Evolutionary conservation across 2,113 vertebrate species (phyloP).

Genomic region (Taxidea taxus): DNA sequence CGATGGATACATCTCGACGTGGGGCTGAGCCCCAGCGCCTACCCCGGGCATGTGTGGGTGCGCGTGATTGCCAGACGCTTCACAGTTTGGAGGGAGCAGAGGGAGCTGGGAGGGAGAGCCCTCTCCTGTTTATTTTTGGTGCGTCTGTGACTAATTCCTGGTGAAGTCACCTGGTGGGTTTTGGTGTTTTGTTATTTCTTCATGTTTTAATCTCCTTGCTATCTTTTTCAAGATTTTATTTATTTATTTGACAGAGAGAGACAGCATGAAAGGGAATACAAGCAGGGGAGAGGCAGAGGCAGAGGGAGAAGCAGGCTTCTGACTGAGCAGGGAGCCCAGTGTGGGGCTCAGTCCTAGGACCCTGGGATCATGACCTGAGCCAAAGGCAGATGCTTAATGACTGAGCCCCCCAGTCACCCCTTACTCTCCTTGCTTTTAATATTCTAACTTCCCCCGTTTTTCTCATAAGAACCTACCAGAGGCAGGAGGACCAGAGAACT

Average conservation of each 20-base stretch:
- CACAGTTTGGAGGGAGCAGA: rapidly evolving
- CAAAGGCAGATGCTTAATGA: too few relatives aligned
- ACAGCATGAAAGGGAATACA: too few relatives aligned
- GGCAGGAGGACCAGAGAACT: background rate
- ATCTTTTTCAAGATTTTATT: background rate
- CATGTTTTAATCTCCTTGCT: background rate
- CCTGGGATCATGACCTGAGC: too few relatives aligned
- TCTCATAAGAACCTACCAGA: background rate
- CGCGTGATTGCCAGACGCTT: background rate
- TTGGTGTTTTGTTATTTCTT: background rate
- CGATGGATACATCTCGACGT: rapidly evolving
- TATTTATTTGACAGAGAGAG: too few relatives aligned
- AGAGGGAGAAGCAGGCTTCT: too few relatives aligned
- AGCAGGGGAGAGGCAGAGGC: too few relatives aligned
- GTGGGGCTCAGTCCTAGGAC: too few relatives aligned
- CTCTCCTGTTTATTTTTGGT: background rate
- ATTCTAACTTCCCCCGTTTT: background rate
- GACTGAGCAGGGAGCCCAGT: too few relatives aligned
- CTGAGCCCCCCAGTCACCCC: too few relatives aligned
- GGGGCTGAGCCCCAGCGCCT: background rate
- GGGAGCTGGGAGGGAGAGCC: rapidly evolving
- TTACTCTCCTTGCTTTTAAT: background rate
- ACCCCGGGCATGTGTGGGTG: background rate
- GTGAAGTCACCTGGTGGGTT: rapidly evolving
- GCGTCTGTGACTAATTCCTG: background rate